These are phyloP conservation scores for Drosophila differens DNA, from an alignment of 2,888 invertebrate species.

Conservation along the genomic window DNA sequence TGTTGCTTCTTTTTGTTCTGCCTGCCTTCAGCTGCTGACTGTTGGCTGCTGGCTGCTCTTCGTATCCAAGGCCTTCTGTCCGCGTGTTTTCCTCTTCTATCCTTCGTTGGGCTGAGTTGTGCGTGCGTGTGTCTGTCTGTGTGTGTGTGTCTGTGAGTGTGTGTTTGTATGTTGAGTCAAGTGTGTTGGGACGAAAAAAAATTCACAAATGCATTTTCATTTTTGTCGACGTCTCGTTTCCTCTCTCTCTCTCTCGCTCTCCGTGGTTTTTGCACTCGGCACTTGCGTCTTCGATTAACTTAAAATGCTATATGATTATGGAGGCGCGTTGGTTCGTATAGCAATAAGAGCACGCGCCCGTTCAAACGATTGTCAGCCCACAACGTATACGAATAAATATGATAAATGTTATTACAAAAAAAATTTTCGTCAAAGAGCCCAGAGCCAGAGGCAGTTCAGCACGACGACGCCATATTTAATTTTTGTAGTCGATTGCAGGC, in stretches of 20 bases:
- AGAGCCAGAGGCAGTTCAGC: constrained; percentile 65
- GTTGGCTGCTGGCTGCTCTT: constrained; percentile 16
- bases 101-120: constrained; percentile 55
- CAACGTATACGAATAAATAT: constrained; percentile 64
- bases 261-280: constrained; percentile 68
- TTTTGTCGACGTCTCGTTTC: constrained; percentile 68
- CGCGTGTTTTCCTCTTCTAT: constrained; percentile 46
- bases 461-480: constrained; percentile 83
- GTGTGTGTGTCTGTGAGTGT: constrained; percentile 29
- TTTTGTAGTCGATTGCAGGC: constrained; percentile 55
- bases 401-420: constrained; percentile 74
- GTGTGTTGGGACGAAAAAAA: constrained; percentile 62
- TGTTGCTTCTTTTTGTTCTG: constrained; percentile 28
- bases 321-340: constrained; percentile 36
- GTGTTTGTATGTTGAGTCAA: constrained; percentile 51
- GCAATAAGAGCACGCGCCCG: constrained; percentile 39
- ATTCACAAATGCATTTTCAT: constrained; percentile 76
- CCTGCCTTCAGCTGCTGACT: constrained; percentile 17
- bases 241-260: constrained; percentile 40
- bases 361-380: constrained; percentile 50
- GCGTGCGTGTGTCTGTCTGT: constrained; percentile 21
- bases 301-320: constrained; percentile 54
- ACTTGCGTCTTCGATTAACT: constrained; percentile 52
- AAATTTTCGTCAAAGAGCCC: constrained; percentile 64
- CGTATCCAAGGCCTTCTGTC: constrained; percentile 62